Evolutionary conservation across 2,888 invertebrate genomes (phyloP), one percentile per base, ranked within the genome.

Genomic region (Serripes groenlandicus): DNA sequence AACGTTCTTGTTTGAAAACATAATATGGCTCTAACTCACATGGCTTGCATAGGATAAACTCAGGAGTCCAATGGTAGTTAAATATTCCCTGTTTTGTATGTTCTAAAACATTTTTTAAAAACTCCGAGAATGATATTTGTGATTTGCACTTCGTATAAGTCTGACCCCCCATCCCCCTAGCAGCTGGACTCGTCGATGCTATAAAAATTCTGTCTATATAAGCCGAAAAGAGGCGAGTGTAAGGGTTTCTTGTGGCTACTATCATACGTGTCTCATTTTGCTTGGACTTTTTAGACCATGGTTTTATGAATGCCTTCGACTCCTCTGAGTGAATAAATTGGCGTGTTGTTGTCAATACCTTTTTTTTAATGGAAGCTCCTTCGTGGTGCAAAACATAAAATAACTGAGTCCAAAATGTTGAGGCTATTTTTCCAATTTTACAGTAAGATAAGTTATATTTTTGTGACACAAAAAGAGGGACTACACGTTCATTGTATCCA

Each of bases 401-500:
- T 11, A 66, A 42, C 42, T 66, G 66, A 3, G 66, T 23, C 66
- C 66, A 66, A 23, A 66, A 26, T 11, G 66, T 66, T 21, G 66
- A 66, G 3, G 26, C 66, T 7, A 66, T 66, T 42, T 66, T 66
- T 2, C 66, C 66, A 26, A 66, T 66, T 32, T 66, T 66, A 32
- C 66, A 66, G 66, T 66, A 66, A 66, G 23, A n/a, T n/a, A n/a
- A n/a, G n/a, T n/a, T n/a, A n/a, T n/a, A n/a, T n/a, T n/a, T n/a
- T n/a, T n/a, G n/a, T n/a, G n/a, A n/a, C n/a, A n/a, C n/a, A n/a
- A n/a, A n/a, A n/a, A n/a, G n/a, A n/a, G n/a, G n/a, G n/a, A n/a
- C n/a, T n/a, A n/a, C n/a, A n/a, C n/a, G n/a, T n/a, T n/a, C n/a
- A n/a, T n/a, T n/a, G n/a, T n/a, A n/a, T n/a, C n/a, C n/a, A n/a